Percentiles rank a stretch among this genome's conserved stretches.
phyloP scores from a whole-genome alignment of 2,797 vertebrate genomes.

The Margarornis squamiger region DNA sequence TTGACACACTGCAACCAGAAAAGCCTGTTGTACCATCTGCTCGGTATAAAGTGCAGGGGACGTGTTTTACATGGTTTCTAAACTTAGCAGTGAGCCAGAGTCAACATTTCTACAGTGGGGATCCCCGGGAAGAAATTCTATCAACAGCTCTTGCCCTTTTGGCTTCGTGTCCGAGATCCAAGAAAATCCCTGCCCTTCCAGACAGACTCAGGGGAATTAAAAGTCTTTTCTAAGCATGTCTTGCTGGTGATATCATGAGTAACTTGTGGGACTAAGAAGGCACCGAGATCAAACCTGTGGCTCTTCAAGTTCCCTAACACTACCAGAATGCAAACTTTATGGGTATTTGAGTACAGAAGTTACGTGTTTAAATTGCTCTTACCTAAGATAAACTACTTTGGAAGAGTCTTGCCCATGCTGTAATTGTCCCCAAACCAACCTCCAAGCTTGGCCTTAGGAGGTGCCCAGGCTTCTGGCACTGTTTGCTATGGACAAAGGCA shows the following conservation, averaged over 20 bases:
- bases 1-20: slow-evolving; percentile 61
- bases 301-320: background rate
- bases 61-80: slow-evolving; percentile 17
- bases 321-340: background rate
- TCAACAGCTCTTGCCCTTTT: background rate
- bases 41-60: slow-evolving; percentile 27
- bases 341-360: background rate
- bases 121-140: background rate
- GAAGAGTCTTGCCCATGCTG: background rate
- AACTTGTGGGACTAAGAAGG: background rate
- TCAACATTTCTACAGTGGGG: slow-evolving; percentile 20
- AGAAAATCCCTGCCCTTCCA: background rate
- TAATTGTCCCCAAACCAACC: background rate
- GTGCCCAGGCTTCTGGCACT: background rate
- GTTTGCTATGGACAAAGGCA: background rate
- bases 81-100: slow-evolving; percentile 9
- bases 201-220: background rate
- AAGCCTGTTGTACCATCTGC: slow-evolving; percentile 65
- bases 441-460: background rate
- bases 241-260: background rate
- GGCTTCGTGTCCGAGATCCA: background rate
- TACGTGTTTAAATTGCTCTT: background rate
- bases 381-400: background rate
- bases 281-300: background rate
- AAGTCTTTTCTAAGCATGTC: background rate